A percentile compares a stretch with the other conserved stretches of the same genome.
phyloP scores from a whole-genome alignment of 2,888 invertebrate genomes.

The Harmothoe impar region DNA sequence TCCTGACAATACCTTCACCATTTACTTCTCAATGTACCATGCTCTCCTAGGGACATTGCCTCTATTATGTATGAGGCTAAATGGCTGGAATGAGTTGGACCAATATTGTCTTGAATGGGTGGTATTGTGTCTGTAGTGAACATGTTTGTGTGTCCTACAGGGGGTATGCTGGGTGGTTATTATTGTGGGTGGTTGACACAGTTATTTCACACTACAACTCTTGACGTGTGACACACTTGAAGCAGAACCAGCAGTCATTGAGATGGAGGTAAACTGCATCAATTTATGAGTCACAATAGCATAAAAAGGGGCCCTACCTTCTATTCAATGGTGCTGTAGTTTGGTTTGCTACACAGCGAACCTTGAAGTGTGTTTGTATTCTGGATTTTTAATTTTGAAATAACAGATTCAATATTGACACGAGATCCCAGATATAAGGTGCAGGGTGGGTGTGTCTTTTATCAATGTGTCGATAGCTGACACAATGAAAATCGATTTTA shows the following conservation, averaged over 20 bases:
- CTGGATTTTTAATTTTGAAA: too few relatives aligned
- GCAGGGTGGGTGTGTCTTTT: too few relatives aligned
- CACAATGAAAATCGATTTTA: too few relatives aligned
- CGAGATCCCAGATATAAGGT: too few relatives aligned
- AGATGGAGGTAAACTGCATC: too few relatives aligned
- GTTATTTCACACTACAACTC: not conserved
- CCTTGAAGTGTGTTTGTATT: too few relatives aligned
- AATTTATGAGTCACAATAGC: too few relatives aligned
- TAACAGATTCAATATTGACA: too few relatives aligned
- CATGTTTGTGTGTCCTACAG: not conserved
- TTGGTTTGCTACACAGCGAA: too few relatives aligned
- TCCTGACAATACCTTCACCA: not conserved
- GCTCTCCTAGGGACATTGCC: not conserved
- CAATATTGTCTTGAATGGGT: constrained; percentile 9
- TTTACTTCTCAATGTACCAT: not conserved
- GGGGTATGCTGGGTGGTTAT: not conserved
- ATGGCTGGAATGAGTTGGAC: constrained; percentile 12
- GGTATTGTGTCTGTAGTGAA: not conserved
- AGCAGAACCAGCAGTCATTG: not conserved
- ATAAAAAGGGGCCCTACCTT: too few relatives aligned
- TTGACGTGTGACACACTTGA: not conserved
- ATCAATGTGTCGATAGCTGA: too few relatives aligned
- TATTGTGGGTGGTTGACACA: not conserved
- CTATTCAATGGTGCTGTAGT: too few relatives aligned
- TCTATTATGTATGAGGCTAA: not conserved